Percentiles rank a stretch among this genome's conserved stretches.
phyloP scores from a whole-genome alignment of 2,888 invertebrate genomes.

The Aspidiotus destructor region DNA sequence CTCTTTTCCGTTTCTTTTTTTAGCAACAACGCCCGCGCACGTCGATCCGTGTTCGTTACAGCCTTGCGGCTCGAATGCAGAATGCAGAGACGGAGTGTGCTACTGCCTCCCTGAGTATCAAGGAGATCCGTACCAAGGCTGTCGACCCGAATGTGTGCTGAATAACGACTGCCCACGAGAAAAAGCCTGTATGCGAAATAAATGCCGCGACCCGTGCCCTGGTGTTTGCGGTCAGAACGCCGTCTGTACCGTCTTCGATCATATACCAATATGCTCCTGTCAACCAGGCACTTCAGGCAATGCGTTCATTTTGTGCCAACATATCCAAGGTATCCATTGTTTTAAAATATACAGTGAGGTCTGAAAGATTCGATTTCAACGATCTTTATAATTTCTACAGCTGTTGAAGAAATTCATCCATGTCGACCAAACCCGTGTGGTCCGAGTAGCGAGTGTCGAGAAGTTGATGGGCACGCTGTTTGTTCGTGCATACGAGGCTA shows the following conservation, averaged over 20 bases:
- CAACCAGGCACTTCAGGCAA: conserved; percentile 54
- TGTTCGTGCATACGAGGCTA: conserved; percentile 66
- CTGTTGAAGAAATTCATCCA: conserved; percentile 41
- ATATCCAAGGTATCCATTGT: conserved; percentile 36
- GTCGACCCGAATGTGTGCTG: conserved; percentile 64
- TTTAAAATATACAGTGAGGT: background rate
- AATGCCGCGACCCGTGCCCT: conserved; percentile 60
- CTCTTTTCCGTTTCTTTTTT: conserved; percentile 6
- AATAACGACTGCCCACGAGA: conserved; percentile 62
- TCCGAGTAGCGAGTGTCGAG: conserved; percentile 62
- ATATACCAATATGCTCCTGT: conserved; percentile 69
- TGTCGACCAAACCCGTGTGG: conserved; percentile 65
- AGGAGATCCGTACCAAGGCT: conserved; percentile 56
- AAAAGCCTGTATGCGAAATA: conserved; percentile 59
- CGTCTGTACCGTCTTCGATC: conserved; percentile 62
- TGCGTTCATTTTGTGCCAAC: conserved; percentile 54
- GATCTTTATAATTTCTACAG: conserved; percentile 36
- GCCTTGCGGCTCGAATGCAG: conserved; percentile 60
- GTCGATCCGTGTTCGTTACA: conserved; percentile 41
- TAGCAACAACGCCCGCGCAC: conserved; percentile 35
- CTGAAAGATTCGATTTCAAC: background rate
- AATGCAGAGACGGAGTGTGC: conserved; percentile 54
- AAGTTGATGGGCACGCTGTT: conserved; percentile 55
- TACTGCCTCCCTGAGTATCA: conserved; percentile 52
- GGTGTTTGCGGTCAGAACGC: conserved; percentile 68